These are phyloP conservation scores for Babyrousa celebensis DNA, from an alignment of 2,797 vertebrate species.

Conservation along the genomic window DNA sequence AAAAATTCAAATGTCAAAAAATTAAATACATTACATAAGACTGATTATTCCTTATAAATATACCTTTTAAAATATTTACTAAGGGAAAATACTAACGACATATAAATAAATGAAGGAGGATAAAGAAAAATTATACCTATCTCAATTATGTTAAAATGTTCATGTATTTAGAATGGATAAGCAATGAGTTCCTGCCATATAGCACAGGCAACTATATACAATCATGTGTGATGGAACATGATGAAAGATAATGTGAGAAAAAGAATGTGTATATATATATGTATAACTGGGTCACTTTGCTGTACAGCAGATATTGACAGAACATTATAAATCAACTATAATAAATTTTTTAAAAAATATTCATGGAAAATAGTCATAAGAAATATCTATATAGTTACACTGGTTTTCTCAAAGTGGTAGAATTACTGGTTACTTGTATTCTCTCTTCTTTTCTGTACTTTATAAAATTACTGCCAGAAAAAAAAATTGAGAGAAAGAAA, in stretches of 20 bases:
- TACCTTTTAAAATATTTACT: conserved; percentile 17
- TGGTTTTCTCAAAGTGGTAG: conserved; percentile 29
- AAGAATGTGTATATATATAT: no score
- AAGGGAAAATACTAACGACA: conserved; percentile 51
- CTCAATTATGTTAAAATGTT: neutral
- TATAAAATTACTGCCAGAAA: conserved; percentile 6
- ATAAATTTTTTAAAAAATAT: neutral
- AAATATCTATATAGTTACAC: neutral
- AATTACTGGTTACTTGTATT: conserved; percentile 16
- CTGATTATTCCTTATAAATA: conserved; percentile 41
- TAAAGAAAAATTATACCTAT: conserved; percentile 40
- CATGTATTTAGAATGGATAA: no score
- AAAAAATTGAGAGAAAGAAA: neutral
- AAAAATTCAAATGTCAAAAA: conserved; percentile 59
- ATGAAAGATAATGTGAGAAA: no score
- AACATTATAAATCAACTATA: no score
- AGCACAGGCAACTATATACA: no score
- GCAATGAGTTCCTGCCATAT: no score
- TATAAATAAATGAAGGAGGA: conserved; percentile 24
- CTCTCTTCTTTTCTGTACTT: conserved; percentile 10
- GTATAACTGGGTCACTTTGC: no score
- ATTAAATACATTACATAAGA: neutral
- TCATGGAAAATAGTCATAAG: conserved; percentile 26
- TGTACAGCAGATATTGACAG: no score
- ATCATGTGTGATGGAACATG: no score